phyloP scores from a whole-genome alignment of 2,797 vertebrate species.

The Neosilurus mollespiculum region DNA sequence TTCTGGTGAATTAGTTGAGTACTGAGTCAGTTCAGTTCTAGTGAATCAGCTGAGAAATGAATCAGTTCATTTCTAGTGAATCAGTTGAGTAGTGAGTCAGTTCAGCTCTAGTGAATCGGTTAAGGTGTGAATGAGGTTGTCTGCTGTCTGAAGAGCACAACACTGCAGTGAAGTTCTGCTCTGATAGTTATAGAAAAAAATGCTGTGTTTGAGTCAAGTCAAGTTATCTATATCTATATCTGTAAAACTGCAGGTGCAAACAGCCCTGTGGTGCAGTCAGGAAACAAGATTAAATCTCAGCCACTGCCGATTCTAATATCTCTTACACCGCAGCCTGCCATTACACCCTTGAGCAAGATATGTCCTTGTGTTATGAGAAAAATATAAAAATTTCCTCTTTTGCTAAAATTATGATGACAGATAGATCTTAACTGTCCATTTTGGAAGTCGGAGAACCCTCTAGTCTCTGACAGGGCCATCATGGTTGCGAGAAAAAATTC shows the following conservation, averaged over 20 bases:
- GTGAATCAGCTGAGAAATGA: no score
- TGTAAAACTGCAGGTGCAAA: conserved; percentile 29
- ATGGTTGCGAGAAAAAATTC: not conserved
- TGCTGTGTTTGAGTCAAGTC: not conserved
- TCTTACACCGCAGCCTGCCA: conserved; percentile 16
- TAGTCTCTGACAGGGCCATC: not conserved
- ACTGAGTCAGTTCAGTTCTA: not conserved
- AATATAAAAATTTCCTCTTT: conserved; percentile 32
- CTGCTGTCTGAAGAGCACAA: not conserved
- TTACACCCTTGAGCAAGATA: conserved; percentile 38
- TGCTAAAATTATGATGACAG: conserved; percentile 5
- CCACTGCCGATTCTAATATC: conserved; percentile 40
- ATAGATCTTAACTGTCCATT: conserved; percentile 6
- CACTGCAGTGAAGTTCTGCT: not conserved
- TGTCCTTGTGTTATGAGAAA: conserved; percentile 32
- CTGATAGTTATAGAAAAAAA: not conserved
- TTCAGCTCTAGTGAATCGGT: no score
- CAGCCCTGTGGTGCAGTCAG: conserved; percentile 23
- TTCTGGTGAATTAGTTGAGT: not conserved
- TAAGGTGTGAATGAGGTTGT: not conserved
- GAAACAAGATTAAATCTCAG: conserved; percentile 45
- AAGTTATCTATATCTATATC: conserved; percentile 20
- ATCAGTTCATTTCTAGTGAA: not conserved
- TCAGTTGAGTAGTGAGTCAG: not conserved
- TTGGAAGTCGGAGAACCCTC: not conserved